Base-by-base conservation (phyloP, 2,888 invertebrate genomes). In the Crossocerus cetratus region DNA sequence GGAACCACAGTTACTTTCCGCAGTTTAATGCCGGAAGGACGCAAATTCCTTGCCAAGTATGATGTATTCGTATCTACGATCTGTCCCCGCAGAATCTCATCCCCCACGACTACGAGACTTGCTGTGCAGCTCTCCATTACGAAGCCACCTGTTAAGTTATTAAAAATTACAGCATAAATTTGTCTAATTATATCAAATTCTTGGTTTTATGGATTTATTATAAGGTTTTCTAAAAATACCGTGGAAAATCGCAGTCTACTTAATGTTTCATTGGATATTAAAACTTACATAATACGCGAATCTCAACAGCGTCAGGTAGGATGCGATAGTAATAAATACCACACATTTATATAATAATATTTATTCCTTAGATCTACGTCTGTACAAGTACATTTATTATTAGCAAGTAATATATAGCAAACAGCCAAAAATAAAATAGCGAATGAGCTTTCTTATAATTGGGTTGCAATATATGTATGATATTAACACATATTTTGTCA, bases 61-160 rank as follows among this genome's bases (percentile, higher is more conserved):
- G 81, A 77, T n/a, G 94, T 93, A 86, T 94, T 94, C 16, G 92
- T 92, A 83, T 94, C 94, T 18, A 89, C 84, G 13, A 93, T 92
- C 82, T 93, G 93, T 16, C 94, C 94, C 79, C 94, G 94, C 58
- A 94, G 88, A 74, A 94, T 93, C 89, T 94, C 94, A 89, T 94
- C 94, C 21, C 94, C 94, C 76, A 94, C 93, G 2, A 94, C 92
- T 59, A 91, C 86, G 49, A 91, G 83, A 13, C 89, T 86, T 58
- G 88, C 90, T 16, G 88, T 87, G 66, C 71, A 64, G 21, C 71
- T 54, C 53, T 84, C 80, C 81, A 84, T 84, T 59, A n/a, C 20
- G 22, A 45, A 53, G 63, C 49, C n/a, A 16, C 20, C 67, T 65
- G 66, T 74, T 44, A 53, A 23, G 65, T 53, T 14, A 70, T 66